These are phyloP conservation scores for Antigone vipio DNA, from an alignment of 2,113 vertebrate species.

Conservation along the genomic window DNA sequence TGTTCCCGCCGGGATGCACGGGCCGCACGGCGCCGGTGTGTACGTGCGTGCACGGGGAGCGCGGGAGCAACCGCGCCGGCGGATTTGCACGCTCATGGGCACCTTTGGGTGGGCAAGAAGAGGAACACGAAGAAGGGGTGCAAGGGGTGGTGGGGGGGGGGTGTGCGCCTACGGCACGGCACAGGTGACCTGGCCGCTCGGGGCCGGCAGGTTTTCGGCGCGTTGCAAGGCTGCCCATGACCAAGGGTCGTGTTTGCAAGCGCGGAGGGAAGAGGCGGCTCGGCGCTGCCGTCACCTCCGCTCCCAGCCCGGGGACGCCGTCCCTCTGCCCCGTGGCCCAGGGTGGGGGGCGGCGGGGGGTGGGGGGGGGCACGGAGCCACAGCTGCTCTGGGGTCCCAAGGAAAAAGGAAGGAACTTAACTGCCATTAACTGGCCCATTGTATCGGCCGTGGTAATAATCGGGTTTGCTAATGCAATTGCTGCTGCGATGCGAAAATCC, in stretches of 20 bases:
- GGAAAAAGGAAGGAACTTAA: not conserved
- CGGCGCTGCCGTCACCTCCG: not conserved
- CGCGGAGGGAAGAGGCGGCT: not conserved
- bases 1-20: not conserved
- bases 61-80: too few species aligned
- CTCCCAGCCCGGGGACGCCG: not conserved
- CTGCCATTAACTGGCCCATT: constrained; percentile 23
- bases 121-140: too few species aligned
- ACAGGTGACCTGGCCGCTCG: rapidly evolving
- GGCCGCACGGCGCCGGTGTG: too few species aligned
- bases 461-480: constrained; percentile 61
- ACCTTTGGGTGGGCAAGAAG: too few species aligned
- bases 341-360: not conserved
- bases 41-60: too few species aligned
- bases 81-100: too few species aligned
- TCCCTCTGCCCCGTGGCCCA: not conserved
- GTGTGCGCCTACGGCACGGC: too few species aligned
- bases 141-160: too few species aligned
- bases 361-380: rapidly evolving
- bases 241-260: not conserved
- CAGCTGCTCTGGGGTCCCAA: not conserved
- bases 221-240: not conserved
- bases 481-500: constrained; percentile 53
- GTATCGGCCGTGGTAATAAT: constrained; percentile 44
- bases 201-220: not conserved